Conservation (phyloP, 2,113 vertebrate genomes). For the Perca schrenkii region DNA sequence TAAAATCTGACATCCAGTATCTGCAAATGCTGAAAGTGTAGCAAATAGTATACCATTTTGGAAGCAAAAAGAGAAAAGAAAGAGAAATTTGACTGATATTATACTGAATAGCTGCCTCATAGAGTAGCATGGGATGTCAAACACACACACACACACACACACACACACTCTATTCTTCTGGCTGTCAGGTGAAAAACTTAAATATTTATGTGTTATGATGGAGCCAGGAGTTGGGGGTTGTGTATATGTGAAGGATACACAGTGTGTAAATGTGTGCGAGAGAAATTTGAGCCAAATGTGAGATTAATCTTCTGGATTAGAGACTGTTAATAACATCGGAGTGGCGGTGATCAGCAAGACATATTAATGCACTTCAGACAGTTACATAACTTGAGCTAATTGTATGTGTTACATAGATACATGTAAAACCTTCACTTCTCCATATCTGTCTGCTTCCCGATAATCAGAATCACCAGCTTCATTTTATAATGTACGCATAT, state of each 20-base stretch:
- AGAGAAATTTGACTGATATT: not conserved
- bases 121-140: not conserved
- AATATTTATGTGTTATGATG: slow-evolving; percentile 49
- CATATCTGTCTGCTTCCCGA: not conserved
- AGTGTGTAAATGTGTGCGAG: slow-evolving; percentile 3
- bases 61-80: not conserved
- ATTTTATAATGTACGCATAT: not conserved
- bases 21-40: not conserved
- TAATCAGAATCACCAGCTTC: not conserved
- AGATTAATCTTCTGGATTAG: slow-evolving; percentile 10
- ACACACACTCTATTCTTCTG: not conserved
- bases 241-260: not conserved
- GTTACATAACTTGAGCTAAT: slow-evolving; percentile 43
- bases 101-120: not conserved
- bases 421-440: slow-evolving; percentile 27
- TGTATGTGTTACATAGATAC: slow-evolving; percentile 1
- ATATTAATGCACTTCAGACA: slow-evolving; percentile 51
- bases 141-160: slow-evolving; percentile 5
- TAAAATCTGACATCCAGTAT: not conserved
- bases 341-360: slow-evolving; percentile 16
- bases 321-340: slow-evolving; percentile 22
- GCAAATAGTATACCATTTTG: not conserved
- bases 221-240: slow-evolving; percentile 16
- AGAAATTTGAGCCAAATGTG: not conserved
- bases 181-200: slow-evolving; percentile 44